phyloP scores from a whole-genome alignment of 2,797 vertebrate species.

The Gambelia wislizenii region DNA sequence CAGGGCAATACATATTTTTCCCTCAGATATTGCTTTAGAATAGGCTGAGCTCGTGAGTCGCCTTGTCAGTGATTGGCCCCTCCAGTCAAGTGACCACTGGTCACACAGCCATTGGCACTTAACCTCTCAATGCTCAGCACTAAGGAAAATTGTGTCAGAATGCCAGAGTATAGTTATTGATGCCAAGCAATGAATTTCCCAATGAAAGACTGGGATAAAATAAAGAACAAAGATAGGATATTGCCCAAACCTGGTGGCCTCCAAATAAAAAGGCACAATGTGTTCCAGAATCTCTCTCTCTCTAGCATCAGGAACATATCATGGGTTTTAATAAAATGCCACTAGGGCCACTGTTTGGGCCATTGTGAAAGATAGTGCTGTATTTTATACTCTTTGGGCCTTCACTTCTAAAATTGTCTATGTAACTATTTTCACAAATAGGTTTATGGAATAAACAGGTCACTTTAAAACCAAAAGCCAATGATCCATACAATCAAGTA shows the following conservation, averaged over 20 bases:
- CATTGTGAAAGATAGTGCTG: neutral
- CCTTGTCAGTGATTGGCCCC: neutral
- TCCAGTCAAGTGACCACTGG: too few species aligned
- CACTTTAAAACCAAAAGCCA: slow-evolving; percentile 66
- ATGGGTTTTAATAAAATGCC: too few species aligned
- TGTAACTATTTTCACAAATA: slow-evolving; percentile 50
- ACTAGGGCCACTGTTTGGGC: too few species aligned
- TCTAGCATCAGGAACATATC: too few species aligned
- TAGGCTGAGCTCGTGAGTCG: neutral
- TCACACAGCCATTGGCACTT: neutral
- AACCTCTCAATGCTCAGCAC: neutral
- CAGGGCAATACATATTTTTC: neutral
- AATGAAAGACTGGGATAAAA: neutral
- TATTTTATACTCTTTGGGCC: neutral
- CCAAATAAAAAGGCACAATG: neutral
- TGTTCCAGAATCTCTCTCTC: too few species aligned
- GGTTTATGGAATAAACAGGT: slow-evolving; percentile 53
- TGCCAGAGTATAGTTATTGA: neutral
- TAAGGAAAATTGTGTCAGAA: neutral
- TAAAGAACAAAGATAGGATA: neutral
- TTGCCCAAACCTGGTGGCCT: neutral
- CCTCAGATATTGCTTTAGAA: neutral
- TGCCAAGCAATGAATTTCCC: too few species aligned
- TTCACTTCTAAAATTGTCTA: slow-evolving; percentile 29
- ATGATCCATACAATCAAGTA: slow-evolving; percentile 60